Evolutionary conservation across 2,113 vertebrate genomes (phyloP), one percentile per base, ranked within the genome.

Genomic region (Aspiorhynchus laticeps): DNA sequence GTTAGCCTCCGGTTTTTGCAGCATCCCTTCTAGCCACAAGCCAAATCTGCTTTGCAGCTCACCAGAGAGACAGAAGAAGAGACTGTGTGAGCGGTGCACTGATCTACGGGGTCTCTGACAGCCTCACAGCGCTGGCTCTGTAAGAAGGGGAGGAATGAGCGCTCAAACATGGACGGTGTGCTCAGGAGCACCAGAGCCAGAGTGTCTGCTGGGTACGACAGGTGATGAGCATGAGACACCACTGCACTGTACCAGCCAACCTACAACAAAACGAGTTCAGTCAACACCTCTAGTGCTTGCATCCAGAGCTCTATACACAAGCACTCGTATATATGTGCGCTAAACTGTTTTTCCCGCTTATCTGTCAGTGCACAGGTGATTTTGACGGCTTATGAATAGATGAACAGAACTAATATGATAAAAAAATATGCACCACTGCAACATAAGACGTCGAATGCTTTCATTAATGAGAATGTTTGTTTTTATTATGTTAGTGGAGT

Each of bases 221-320:
- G 94, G n/a, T 93, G 97, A 87, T 98, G 93, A 28, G 91, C 85
- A 28, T 94, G 84, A 87, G 95, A 93, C 73, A 99, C 93, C 77
- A 97, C 80, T 9, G 93, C 94, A 92, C 98, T 99, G 92, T 99
- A 99, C 97, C 97, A 98, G 14, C 95, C 96, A 26, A 98, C 93
- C 98, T 99, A 8, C 75, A 48, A 15, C 9, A 11, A 71, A 21
- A 71, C 67, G 2, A 15, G 26, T n/a, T 61, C 56, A 61, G 24
- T n/a, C 3, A 11, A 59, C 21, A 59, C 53, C 14, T 63, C 6
- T 67, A 33, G 15, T 36, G 3, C 7, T 36, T 2, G 2, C 67
- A 36, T 21, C 19, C 31, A 71, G 31, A 71, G 17, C 67, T 69
- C 5, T 7, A 15, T 67, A 15, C 63, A 67, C 15, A 19, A 69